Evolutionary conservation across 1,140 invertebrate species (phyloP), one percentile per base, ranked within the genome.

Genomic region (Brachionus angularis): DNA sequence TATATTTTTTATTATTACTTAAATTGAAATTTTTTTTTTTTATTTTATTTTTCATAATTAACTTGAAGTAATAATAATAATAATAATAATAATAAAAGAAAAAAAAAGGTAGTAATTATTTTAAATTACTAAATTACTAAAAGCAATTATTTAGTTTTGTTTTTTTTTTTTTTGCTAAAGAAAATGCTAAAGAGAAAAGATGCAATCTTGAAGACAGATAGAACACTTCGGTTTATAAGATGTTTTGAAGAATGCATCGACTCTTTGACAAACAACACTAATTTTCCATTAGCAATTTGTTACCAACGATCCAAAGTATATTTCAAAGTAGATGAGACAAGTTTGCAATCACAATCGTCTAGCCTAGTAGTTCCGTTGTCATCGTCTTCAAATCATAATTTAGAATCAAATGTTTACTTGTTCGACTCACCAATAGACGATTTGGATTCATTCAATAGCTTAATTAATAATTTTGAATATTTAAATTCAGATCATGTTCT

Each of bases 231-330:
- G 23, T 42, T 58, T 23, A 58, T 67, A 33, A 33, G 47, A 21
- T 27, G 29, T 1, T 67, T 67, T 67, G 62, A 47, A 23, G 62
- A 67, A 67, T 67, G 62, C 14, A 50, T 33, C 14, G 42, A 67
- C 46, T 47, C 39, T 46, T 47, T 67, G 21, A 34, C 62, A 46
- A 21, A 27, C 18, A 47, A 46, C 14, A 46, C 21, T 5, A 39
- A 39, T 12, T 47, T 67, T 47, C 62, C 62, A 10, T 47, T 47
- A 27, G 14, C 42, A 1, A 16, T 67, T 67, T 44, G 42, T 31
- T 67, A 67, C 42, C 31, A 67, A 47, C 39, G 42, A 25, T 31
- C 42, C 29, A 67, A 67, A 67, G 21, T 47, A 27, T 67, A 50
- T 12, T 67, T 33, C 21, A 67, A 67, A 25, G 21, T 67, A 16